These are phyloP conservation scores for Hermetia illucens DNA, from an alignment of 1,140 invertebrate species.

Conservation along the genomic window DNA sequence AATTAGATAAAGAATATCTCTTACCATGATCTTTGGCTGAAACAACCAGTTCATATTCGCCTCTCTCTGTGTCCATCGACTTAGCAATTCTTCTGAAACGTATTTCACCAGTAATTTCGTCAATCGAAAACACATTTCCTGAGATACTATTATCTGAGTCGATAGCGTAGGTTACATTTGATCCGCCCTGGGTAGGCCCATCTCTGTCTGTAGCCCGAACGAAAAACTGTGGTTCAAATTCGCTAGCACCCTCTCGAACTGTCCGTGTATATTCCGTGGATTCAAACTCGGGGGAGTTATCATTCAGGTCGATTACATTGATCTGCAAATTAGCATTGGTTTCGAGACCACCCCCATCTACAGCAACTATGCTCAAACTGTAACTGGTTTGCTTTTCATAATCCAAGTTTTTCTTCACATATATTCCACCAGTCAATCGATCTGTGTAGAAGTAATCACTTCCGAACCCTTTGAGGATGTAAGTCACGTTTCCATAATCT, in stretches of 20 bases:
- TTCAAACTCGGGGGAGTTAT: constrained; percentile 68
- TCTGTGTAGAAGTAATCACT: constrained; percentile 55
- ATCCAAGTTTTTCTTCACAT: constrained; percentile 45
- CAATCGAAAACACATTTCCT: constrained; percentile 41
- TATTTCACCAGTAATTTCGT: constrained; percentile 53
- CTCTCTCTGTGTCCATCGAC: constrained; percentile 54
- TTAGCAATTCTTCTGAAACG: constrained; percentile 43
- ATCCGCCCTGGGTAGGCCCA: constrained; percentile 52
- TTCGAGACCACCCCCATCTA: constrained; percentile 57
- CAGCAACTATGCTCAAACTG: constrained; percentile 59
- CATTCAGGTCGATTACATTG: constrained; percentile 63
- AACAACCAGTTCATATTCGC: constrained; percentile 53
- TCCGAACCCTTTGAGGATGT: constrained; percentile 58
- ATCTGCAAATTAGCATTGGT: constrained; percentile 52
- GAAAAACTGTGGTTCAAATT: constrained; percentile 61
- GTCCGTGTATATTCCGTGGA: constrained; percentile 55
- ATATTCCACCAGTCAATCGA: constrained; percentile 45
- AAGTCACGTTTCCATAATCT: constrained; percentile 52
- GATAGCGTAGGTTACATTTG: constrained; percentile 48
- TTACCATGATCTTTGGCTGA: constrained; percentile 55
- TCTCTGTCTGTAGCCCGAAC: constrained; percentile 56
- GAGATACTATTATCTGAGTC: constrained; percentile 52
- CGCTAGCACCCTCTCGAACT: constrained; percentile 51
- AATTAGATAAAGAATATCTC: too few species aligned
- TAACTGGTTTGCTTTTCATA: constrained; percentile 67